phyloP scores from a whole-genome alignment of 2,888 invertebrate species.

The Galerucella calmariensis region DNA sequence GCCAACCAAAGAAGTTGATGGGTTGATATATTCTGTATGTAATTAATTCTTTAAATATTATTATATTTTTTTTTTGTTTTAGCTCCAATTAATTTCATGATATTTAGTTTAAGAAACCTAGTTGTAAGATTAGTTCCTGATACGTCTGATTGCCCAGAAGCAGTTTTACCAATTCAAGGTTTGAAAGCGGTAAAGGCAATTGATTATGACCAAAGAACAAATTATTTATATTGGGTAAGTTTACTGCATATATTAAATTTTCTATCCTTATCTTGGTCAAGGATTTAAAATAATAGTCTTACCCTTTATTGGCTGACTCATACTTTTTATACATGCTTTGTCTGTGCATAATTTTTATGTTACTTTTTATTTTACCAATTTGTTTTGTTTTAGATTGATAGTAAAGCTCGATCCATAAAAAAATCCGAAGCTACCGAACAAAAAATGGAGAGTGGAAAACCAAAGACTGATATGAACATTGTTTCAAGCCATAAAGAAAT shows the following conservation, averaged over 20 bases:
- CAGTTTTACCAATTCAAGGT: slow-evolving; percentile 81
- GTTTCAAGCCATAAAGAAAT: slow-evolving; percentile 67
- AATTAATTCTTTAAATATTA: neutral
- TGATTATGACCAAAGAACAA: slow-evolving; percentile 85
- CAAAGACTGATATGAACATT: slow-evolving; percentile 63
- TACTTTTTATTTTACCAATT: too few relatives aligned
- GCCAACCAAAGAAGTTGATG: too few relatives aligned
- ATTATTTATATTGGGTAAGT: slow-evolving; percentile 77
- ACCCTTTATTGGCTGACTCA: too few relatives aligned
- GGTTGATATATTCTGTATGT: too few relatives aligned
- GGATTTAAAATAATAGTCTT: too few relatives aligned
- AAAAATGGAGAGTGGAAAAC: slow-evolving; percentile 67
- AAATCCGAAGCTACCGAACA: slow-evolving; percentile 73
- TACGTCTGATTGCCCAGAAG: slow-evolving; percentile 83
- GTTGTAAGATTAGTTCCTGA: slow-evolving; percentile 85
- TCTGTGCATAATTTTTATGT: too few relatives aligned
- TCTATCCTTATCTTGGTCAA: neutral
- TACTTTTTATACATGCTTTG: too few relatives aligned
- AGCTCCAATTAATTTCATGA: slow-evolving; percentile 87
- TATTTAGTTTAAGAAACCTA: slow-evolving; percentile 86
- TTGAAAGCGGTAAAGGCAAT: slow-evolving; percentile 84
- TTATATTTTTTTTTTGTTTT: slow-evolving; percentile 54
- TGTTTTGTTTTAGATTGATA: slow-evolving; percentile 73
- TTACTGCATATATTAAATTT: neutral
- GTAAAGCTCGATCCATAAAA: slow-evolving; percentile 79